These are phyloP conservation scores for Chunga burmeisteri DNA, from an alignment of 2,113 vertebrate species.

Conservation along the genomic window DNA sequence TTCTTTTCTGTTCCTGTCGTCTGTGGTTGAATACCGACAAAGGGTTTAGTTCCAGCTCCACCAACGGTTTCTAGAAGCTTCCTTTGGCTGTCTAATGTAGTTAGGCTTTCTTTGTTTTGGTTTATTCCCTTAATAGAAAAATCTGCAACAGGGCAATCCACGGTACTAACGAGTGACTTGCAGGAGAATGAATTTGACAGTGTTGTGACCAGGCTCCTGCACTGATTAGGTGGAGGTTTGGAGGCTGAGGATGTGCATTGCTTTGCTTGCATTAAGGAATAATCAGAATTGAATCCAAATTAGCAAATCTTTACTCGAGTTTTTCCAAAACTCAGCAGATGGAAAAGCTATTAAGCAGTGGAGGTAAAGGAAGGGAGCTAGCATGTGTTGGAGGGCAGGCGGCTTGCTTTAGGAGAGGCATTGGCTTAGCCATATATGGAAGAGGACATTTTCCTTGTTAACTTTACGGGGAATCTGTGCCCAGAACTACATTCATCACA, in stretches of 20 bases:
- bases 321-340: background rate
- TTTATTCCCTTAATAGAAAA: background rate
- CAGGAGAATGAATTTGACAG: accelerated
- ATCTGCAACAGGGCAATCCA: background rate
- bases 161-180: too few relatives aligned
- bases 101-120: background rate
- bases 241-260: accelerated
- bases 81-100: background rate
- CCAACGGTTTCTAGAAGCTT: background rate
- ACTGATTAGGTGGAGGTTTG: background rate
- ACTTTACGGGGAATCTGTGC: background rate
- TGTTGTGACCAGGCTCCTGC: background rate
- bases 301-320: background rate
- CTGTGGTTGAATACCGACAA: background rate
- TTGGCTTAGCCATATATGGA: constrained; percentile 40
- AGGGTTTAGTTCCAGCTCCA: background rate
- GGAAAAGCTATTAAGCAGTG: background rate
- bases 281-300: background rate
- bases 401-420: background rate
- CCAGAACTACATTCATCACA: constrained; percentile 8
- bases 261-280: background rate
- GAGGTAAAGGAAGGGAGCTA: background rate
- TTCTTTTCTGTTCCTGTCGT: background rate
- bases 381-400: background rate
- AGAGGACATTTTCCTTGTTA: constrained; percentile 35